A percentile compares a stretch with the other conserved stretches of the same genome.
These are phyloP conservation scores for Fopius arisanus DNA, from an alignment of 1,140 invertebrate species.

Conservation along the genomic window DNA sequence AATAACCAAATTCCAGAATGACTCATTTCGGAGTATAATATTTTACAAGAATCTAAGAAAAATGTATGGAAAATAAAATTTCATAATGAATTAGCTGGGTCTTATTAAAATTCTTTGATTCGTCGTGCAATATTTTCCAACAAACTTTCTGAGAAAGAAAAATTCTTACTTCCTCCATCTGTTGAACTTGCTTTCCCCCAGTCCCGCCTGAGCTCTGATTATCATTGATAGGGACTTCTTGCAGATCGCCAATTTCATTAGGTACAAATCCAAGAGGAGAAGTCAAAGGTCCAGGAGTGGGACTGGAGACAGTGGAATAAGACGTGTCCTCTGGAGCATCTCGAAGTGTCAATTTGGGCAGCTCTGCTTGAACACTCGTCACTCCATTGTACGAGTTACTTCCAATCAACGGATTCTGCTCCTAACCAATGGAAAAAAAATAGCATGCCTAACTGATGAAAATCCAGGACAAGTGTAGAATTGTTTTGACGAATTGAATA, in stretches of 20 bases:
- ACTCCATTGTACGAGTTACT: conserved; percentile 55
- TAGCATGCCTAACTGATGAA: neutral
- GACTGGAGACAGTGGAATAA: conserved; percentile 54
- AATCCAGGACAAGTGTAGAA: neutral
- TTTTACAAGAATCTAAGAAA: too few relatives aligned
- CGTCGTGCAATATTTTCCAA: too few relatives aligned
- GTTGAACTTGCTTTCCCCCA: conserved; percentile 42
- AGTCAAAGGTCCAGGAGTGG: conserved; percentile 53
- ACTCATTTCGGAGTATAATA: too few relatives aligned
- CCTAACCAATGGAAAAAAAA: conserved; percentile 38
- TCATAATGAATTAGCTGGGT: too few relatives aligned
- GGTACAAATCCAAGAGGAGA: conserved; percentile 49
- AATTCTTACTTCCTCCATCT: conserved; percentile 48
- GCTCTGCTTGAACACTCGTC: conserved; percentile 47
- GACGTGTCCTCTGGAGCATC: conserved; percentile 56
- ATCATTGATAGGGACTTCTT: conserved; percentile 62
- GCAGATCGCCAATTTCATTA: conserved; percentile 57
- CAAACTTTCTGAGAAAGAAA: neutral
- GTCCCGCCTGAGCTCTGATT: conserved; percentile 23
- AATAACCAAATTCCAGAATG: too few relatives aligned
- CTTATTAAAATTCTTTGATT: too few relatives aligned
- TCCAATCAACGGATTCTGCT: conserved; percentile 49
- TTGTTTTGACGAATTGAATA: neutral
- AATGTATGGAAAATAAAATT: too few relatives aligned
- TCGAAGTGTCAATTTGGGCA: conserved; percentile 56